Percentiles rank a stretch among this genome's conserved stretches.
These are phyloP conservation scores for Drosophila diplacantha DNA, from an alignment of 2,888 invertebrate species.

Conservation along the genomic window DNA sequence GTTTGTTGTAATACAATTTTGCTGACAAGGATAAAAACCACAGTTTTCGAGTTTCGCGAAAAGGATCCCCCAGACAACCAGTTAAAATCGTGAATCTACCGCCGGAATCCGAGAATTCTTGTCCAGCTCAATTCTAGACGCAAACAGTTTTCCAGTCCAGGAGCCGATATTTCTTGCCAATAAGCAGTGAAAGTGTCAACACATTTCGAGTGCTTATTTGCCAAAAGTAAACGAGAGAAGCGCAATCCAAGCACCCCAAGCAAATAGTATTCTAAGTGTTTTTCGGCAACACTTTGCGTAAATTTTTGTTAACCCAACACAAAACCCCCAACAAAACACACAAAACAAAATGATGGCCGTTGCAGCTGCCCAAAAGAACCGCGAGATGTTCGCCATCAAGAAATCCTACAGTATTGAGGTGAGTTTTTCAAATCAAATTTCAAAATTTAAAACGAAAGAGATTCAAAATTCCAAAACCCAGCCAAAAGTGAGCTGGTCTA, in stretches of 20 bases:
- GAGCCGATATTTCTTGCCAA: slow-evolving; percentile 52
- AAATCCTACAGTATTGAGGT: slow-evolving; percentile 98
- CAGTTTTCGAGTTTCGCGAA: slow-evolving; percentile 53
- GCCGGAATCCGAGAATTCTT: slow-evolving; percentile 55
- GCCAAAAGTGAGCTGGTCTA: slow-evolving; percentile 49
- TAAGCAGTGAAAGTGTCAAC: slow-evolving; percentile 75
- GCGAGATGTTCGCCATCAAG: slow-evolving; percentile 97
- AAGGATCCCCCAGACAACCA: slow-evolving; percentile 43
- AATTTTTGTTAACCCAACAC: slow-evolving; percentile 63
- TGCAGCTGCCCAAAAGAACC: slow-evolving; percentile 94
- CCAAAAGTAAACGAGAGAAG: slow-evolving; percentile 42
- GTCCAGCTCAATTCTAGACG: slow-evolving; percentile 71
- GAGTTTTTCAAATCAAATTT: slow-evolving; percentile 77
- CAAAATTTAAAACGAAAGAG: slow-evolving; percentile 2
- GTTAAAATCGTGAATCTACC: slow-evolving; percentile 25
- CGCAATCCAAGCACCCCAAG: slow-evolving; percentile 28
- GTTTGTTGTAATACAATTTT: slow-evolving; percentile 77
- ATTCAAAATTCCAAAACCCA: slow-evolving; percentile 9
- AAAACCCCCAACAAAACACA: slow-evolving; percentile 50
- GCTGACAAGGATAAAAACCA: slow-evolving; percentile 64
- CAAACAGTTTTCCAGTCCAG: slow-evolving; percentile 63
- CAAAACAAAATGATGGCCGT: slow-evolving; percentile 86
- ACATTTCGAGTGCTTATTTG: slow-evolving; percentile 75
- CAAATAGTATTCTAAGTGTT: slow-evolving; percentile 72
- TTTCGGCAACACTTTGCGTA: slow-evolving; percentile 61